Conservation (phyloP, 2,113 vertebrate genomes). For the Gnathonemus longibarbis region DNA sequence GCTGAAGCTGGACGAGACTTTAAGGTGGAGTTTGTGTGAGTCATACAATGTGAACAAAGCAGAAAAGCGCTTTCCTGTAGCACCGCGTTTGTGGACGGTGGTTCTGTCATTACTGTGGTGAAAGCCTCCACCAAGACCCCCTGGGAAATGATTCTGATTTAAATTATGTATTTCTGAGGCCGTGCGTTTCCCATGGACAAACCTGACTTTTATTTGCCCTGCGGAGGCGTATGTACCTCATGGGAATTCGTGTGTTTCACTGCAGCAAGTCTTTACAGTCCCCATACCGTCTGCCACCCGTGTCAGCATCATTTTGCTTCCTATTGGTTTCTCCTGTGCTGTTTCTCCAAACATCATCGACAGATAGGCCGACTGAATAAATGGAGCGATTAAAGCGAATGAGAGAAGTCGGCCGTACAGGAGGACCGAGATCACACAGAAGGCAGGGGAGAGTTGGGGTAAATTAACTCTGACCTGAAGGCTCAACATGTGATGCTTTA, state of each 20-base stretch:
- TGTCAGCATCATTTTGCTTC: not conserved
- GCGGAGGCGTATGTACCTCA: not conserved
- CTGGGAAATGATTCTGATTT: not conserved
- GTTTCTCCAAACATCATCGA: not conserved
- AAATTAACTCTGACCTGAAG: slow-evolving; percentile 63
- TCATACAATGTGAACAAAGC: not conserved
- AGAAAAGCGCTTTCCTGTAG: not conserved
- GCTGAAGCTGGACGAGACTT: not conserved
- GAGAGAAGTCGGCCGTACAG: slow-evolving; percentile 19
- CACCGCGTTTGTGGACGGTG: not conserved
- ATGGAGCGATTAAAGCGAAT: not conserved
- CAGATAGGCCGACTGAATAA: not conserved
- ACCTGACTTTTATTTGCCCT: not conserved
- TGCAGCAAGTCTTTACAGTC: not conserved
- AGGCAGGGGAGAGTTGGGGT: slow-evolving; percentile 48
- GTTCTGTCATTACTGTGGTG: not conserved
- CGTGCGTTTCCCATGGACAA: not conserved
- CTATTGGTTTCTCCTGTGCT: not conserved
- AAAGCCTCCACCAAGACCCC: not conserved
- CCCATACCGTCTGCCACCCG: not conserved
- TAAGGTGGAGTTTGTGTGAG: not conserved
- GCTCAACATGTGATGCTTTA: slow-evolving; percentile 53
- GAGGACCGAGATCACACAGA: slow-evolving; percentile 48
- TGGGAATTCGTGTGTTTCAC: not conserved
- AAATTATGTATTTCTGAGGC: not conserved